A percentile compares a stretch with the other conserved stretches of the same genome.
Conservation (phyloP, 2,888 invertebrate genomes). For the Xanthorhoe designata region DNA sequence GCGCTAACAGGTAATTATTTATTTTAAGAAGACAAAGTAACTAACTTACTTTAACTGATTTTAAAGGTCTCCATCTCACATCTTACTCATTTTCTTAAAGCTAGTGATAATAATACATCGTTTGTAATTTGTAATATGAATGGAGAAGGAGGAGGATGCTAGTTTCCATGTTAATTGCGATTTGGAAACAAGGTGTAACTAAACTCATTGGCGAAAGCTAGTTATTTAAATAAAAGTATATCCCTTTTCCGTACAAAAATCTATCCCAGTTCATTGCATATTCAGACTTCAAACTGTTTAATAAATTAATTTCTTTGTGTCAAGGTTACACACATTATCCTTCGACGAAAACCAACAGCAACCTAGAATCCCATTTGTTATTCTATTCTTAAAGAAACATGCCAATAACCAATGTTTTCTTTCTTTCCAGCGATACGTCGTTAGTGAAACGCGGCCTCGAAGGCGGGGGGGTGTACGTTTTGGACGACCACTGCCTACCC, state of each 20-base stretch:
- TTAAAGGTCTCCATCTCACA: no score
- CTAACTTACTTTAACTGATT: no score
- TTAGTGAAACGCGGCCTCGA: constrained; percentile 89
- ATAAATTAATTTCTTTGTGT: background rate
- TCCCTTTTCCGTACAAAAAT: background rate
- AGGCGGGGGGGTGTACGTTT: constrained; percentile 89
- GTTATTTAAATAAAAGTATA: background rate
- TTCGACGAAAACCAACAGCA: background rate
- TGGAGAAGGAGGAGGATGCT: no score
- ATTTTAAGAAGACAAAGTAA: no score
- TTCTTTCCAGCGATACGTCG: constrained; percentile 88
- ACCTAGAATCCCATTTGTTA: constrained; percentile 2
- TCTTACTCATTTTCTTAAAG: no score
- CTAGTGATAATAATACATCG: no score
- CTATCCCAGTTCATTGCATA: background rate
- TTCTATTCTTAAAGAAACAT: background rate
- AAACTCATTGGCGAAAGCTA: background rate
- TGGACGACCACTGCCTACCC: constrained; percentile 91
- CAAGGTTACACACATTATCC: background rate
- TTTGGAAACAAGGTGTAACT: no score
- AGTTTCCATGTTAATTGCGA: no score
- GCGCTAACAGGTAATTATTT: constrained; percentile 80
- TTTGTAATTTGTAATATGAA: no score
- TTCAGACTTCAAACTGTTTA: background rate
- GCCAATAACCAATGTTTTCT: constrained; percentile 44